Evolutionary conservation across 2,113 vertebrate species (phyloP).

Genomic region (Nesoenas mayeri): DNA sequence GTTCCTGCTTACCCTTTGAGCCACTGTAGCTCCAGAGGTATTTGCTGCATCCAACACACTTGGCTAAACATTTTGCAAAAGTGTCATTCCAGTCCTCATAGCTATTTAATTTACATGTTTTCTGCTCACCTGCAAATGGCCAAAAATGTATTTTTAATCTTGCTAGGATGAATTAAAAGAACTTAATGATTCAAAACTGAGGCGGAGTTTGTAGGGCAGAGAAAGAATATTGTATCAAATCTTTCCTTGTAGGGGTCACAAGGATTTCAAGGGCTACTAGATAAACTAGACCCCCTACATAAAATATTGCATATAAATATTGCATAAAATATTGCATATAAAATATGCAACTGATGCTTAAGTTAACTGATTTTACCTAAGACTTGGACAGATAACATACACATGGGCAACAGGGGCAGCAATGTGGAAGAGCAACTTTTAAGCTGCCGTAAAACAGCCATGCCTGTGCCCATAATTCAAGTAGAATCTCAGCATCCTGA

Average conservation of each 20-base stretch:
- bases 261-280: background rate
- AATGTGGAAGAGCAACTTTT: background rate
- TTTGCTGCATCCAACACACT: background rate
- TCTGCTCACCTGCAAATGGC: background rate
- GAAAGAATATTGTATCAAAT: background rate
- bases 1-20: background rate
- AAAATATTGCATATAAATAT: background rate
- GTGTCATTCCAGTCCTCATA: accelerated
- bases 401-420: background rate
- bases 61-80: background rate
- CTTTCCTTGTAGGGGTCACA: background rate
- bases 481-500: background rate
- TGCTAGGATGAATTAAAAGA: background rate
- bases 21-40: background rate
- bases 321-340: too few relatives aligned
- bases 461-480: background rate
- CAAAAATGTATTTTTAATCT: background rate
- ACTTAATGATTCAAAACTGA: background rate
- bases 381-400: background rate
- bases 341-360: background rate
- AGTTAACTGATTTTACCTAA: background rate
- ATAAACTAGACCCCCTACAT: background rate
- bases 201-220: background rate
- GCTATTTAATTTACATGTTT: background rate
- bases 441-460: background rate